These are phyloP conservation scores for Cacatua alba DNA, from an alignment of 2,113 vertebrate genomes.

Conservation along the genomic window DNA sequence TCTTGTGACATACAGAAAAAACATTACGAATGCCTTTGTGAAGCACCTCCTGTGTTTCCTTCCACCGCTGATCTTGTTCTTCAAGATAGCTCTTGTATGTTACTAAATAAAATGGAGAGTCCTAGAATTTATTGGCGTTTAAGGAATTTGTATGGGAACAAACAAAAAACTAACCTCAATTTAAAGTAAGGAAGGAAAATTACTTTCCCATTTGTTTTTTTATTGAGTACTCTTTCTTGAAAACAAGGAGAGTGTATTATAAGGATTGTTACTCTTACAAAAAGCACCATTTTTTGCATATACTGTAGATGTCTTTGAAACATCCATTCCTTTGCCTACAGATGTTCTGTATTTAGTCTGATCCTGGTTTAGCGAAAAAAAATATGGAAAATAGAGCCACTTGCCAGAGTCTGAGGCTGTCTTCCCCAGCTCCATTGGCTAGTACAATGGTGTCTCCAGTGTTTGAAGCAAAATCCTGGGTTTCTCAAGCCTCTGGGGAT, in stretches of 20 bases:
- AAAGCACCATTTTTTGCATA: background rate
- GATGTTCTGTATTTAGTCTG: background rate
- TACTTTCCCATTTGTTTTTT: background rate
- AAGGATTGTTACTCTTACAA: background rate
- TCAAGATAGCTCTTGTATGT: background rate
- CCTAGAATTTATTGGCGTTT: background rate
- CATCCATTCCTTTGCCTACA: accelerated
- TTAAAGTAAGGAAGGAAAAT: background rate
- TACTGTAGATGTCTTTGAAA: background rate
- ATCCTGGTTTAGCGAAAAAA: background rate
- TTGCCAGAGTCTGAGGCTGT: background rate
- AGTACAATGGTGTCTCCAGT: background rate
- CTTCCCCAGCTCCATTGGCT: background rate
- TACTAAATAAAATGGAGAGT: background rate
- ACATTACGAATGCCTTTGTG: background rate
- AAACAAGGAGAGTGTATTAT: background rate
- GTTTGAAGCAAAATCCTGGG: background rate
- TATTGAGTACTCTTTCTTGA: background rate
- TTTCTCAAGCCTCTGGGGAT: background rate
- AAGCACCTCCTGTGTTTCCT: background rate
- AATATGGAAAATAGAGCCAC: background rate
- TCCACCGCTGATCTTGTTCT: background rate
- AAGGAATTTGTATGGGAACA: background rate
- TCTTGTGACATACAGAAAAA: background rate
- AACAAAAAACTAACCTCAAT: background rate